Percentiles rank a stretch among this genome's conserved stretches.
phyloP scores from a whole-genome alignment of 1,140 invertebrate species.

The Drosophila rufa region DNA sequence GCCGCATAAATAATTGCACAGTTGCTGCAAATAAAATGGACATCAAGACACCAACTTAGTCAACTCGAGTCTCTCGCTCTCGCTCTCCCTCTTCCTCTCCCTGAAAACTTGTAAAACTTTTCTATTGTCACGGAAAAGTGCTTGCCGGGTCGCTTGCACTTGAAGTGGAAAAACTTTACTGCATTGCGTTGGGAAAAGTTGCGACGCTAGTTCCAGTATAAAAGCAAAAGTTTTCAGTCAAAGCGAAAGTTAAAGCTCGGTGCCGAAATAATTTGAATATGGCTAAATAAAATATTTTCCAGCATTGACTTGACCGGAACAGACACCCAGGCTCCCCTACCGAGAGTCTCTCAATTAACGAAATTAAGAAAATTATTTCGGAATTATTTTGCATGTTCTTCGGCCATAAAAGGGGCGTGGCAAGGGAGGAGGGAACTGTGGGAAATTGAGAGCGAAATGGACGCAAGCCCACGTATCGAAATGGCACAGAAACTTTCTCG shows the following conservation, averaged over 20 bases:
- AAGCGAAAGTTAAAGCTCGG: conserved; percentile 75
- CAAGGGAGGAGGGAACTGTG: neutral
- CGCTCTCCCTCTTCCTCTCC: conserved; percentile 26
- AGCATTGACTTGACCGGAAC: conserved; percentile 40
- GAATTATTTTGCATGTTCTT: conserved; percentile 42
- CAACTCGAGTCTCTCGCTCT: conserved; percentile 36
- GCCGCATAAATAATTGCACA: conserved; percentile 75
- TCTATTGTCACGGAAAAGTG: conserved; percentile 54
- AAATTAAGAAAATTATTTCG: conserved; percentile 38
- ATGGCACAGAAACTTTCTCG: conserved; percentile 73
- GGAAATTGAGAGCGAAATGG: conserved; percentile 29
- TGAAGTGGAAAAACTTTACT: conserved; percentile 79
- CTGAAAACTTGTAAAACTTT: conserved; percentile 71
- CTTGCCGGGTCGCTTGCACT: conserved; percentile 60
- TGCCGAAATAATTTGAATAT: conserved; percentile 36
- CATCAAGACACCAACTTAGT: conserved; percentile 76
- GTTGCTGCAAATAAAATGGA: conserved; percentile 80
- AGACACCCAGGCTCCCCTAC: conserved; percentile 5
- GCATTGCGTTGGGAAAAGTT: conserved; percentile 68
- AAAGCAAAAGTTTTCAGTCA: conserved; percentile 78
- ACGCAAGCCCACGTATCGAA: conserved; percentile 50
- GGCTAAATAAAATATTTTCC: conserved; percentile 36
- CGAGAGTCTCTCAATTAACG: conserved; percentile 21
- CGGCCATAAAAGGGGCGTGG: conserved; percentile 18
- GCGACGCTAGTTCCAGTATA: conserved; percentile 64